A percentile compares a stretch with the other conserved stretches of the same genome.
Conservation (phyloP, 2,888 invertebrate species). For the Nesidiocoris tenuis region DNA sequence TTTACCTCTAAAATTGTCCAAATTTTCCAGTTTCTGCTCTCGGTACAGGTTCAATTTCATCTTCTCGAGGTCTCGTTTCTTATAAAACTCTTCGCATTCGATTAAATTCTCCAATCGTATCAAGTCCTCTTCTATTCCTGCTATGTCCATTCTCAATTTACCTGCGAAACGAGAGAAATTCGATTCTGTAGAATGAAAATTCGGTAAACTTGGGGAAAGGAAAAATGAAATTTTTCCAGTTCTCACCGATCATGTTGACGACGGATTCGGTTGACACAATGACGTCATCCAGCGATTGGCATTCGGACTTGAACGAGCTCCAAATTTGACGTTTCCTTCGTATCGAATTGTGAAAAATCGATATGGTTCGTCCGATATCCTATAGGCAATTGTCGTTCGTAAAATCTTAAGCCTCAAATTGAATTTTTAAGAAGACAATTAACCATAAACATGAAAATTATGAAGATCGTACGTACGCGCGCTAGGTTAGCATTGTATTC, state of each 20-base stretch:
- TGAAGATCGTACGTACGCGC: neutral
- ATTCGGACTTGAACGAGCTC: slow-evolving; percentile 18
- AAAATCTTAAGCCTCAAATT: too few relatives aligned
- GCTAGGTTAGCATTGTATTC: slow-evolving; percentile 30
- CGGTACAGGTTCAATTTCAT: slow-evolving; percentile 35
- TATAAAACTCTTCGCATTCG: slow-evolving; percentile 30
- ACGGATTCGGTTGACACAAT: slow-evolving; percentile 20
- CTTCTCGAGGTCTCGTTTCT: slow-evolving; percentile 15
- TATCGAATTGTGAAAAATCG: neutral
- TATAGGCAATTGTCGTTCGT: too few relatives aligned
- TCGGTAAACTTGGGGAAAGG: neutral
- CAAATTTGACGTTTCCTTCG: slow-evolving; percentile 12
- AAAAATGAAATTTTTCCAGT: too few relatives aligned
- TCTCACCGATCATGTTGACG: slow-evolving; percentile 33
- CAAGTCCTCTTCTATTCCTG: slow-evolving; percentile 34
- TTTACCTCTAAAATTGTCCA: slow-evolving; percentile 31
- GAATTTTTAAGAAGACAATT: neutral
- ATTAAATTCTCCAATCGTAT: slow-evolving; percentile 33
- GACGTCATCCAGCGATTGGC: neutral
- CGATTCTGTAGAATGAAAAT: neutral
- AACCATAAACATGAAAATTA: neutral
- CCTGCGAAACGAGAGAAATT: slow-evolving; percentile 9
- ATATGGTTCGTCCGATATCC: neutral
- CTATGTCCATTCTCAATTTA: slow-evolving; percentile 26
- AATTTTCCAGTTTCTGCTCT: slow-evolving; percentile 37